Evolutionary conservation across 37 sponge, comb jelly and placozoan genomes (phyloP), one percentile per base, ranked within the genome.

Genomic region (Halichondria panicea): DNA sequence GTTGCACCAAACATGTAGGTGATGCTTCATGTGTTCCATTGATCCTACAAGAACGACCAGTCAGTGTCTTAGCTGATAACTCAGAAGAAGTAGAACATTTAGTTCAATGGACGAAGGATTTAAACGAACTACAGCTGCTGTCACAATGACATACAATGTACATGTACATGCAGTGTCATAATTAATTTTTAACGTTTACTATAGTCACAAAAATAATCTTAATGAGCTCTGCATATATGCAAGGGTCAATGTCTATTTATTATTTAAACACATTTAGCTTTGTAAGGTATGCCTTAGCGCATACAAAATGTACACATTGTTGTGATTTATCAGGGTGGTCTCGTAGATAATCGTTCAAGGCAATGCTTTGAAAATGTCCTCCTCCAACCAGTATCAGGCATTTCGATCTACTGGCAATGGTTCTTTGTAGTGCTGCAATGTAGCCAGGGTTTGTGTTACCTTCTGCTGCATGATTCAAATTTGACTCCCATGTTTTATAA

Each of bases 51-150:
- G n/a, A n/a, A n/a, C n/a, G n/a, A n/a, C n/a, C n/a, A 67, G 67
- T n/a, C 34, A 6, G 45, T 19, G 24, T 21, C 77, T 63, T 46
- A 35, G 45, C 52, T 18, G 52, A 15, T 48, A 15, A 0, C 25
- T 33, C 72, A 40, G 64, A 24, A 1, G 68, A 86, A 15, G 72
- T 83, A 0, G 84, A 83, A 66, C 74, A 71, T 35, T 50, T 89
- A 39, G 44, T 83, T 22, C 60, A 76, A 15, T 89, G 89, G 89
- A 89, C 84, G 53, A 70, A 72, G 37, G 12, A 57, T 22, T 68
- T 89, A 22, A 68, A 81, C 38, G 70, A 78, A 45, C 52, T 43
- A 8, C 68, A 68, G 33, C 74, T 89, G 1, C 24, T n/a, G 32
- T 15, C 15, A n/a, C 8, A 11, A 48, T 48, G 52, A 48, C 15